Percentiles rank a stretch among this genome's conserved stretches.
These are phyloP conservation scores for Tinamus guttatus DNA, from an alignment of 2,113 vertebrate species.

Conservation along the genomic window DNA sequence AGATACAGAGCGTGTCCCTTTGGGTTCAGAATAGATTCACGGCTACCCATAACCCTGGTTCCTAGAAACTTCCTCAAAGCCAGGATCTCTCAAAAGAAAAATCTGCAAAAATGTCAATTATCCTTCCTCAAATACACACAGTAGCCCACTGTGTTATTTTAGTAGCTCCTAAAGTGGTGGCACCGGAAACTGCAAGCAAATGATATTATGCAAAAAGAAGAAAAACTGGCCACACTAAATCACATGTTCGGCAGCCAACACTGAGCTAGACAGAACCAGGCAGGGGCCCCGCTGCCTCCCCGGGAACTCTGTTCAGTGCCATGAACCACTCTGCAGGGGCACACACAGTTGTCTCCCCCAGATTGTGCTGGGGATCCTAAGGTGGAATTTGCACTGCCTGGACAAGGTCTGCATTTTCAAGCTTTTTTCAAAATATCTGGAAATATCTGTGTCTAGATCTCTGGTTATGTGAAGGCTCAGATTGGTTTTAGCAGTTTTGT, in stretches of 20 bases:
- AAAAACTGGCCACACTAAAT: neutral
- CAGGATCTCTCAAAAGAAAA: neutral
- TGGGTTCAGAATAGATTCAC: neutral
- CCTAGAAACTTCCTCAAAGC: neutral
- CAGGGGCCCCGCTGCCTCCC: neutral
- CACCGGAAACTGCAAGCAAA: neutral
- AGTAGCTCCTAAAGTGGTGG: accelerated
- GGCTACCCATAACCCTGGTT: neutral
- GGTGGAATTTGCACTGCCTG: neutral
- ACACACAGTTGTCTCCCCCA: neutral
- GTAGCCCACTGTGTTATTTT: neutral
- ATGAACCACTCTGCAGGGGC: accelerated
- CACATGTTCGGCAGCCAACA: neutral
- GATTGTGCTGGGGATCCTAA: neutral
- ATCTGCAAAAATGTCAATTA: neutral
- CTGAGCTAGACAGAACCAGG: neutral
- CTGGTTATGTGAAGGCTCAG: neutral
- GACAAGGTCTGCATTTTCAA: neutral
- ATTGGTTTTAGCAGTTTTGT: neutral
- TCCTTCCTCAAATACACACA: neutral
- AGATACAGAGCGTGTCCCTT: neutral
- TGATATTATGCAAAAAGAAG: neutral
- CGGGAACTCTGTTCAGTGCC: neutral
- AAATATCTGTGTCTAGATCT: neutral
- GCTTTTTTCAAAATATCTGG: neutral